Evolutionary conservation across 2,888 invertebrate species (phyloP), one percentile per base, ranked within the genome.

Genomic region (Chloroclysta siterata): DNA sequence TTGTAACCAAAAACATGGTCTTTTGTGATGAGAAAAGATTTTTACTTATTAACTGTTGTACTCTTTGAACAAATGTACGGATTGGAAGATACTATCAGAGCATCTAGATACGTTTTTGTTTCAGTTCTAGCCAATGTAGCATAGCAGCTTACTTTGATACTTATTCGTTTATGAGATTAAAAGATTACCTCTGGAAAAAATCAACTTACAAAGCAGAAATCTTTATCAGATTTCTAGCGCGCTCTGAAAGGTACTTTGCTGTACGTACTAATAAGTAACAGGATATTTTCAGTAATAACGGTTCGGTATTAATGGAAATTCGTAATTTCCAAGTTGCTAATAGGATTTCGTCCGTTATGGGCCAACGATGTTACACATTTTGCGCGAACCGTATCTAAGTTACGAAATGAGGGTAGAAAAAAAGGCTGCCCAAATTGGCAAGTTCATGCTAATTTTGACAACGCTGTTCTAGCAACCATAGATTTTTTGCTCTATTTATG

Each of bases 301-400:
- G 66, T 68, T 69, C 54, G 62, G 63, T 59, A 54, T 63, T 71
- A 70, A 72, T 72, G 69, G 66, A 74, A 70, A 67, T 71, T 71
- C 65, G 66, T 70, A 73, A 73, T 75, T 76, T 71, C 61, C 63
- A 73, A 75, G 71, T 78, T 75, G 81, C 76, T 84, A 84, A 85
- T 84, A 81, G 78, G 77, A 78, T 77, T 83, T 81, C 73, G 74
- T 76, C 80, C 79, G 85, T 78, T 85, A 83, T 87, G 87, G 81
- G 82, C 81, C 84, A 89, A 85, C 79, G 82, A 82, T 82, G 89
- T 89, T 88, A 86, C 88, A 90, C 85, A 88, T 88, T 89, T 85
- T 77, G 82, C 78, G 72, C 84, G 82, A 83, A 90, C 87, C 88
- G 90, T 86, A 86, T 87, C 90, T 84, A 62, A 71, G 72, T 90